Percentiles rank a stretch among this genome's conserved stretches.
Conservation (phyloP, 2,113 vertebrate species). For the Ardeotis arabs region DNA sequence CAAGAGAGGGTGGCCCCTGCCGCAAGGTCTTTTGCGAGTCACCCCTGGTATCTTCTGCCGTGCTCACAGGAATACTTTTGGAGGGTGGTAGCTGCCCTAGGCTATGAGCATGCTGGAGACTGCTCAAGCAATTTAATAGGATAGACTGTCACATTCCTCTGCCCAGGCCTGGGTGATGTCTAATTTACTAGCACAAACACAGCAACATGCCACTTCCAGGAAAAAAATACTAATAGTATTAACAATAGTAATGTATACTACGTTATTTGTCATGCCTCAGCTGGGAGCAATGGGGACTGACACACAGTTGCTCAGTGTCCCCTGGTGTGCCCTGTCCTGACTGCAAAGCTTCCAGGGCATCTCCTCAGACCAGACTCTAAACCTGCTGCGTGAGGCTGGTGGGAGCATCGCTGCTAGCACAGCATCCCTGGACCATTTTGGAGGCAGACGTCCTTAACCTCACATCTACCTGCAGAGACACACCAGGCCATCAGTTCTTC, state of each 20-base stretch:
- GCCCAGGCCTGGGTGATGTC: not conserved
- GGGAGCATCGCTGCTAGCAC: not conserved
- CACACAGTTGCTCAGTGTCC: not conserved
- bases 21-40: not conserved
- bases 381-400: not conserved
- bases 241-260: not conserved
- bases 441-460: not conserved
- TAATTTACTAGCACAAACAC: not conserved
- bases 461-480: not conserved
- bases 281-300: not conserved
- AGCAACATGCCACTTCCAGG: not conserved
- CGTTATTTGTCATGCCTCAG: not conserved
- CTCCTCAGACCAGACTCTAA: not conserved
- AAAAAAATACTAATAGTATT: not conserved
- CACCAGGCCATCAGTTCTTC: not conserved
- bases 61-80: not conserved
- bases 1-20: not conserved
- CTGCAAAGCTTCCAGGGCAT: not conserved
- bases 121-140: not conserved
- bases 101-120: not conserved
- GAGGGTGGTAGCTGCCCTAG: not conserved
- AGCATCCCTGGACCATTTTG: not conserved
- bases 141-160: not conserved
- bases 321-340: not conserved
- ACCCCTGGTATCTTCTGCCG: not conserved